Evolutionary conservation across 92 coral and sea anemone genomes (phyloP).

Genomic region (Meandrina meandrites): DNA sequence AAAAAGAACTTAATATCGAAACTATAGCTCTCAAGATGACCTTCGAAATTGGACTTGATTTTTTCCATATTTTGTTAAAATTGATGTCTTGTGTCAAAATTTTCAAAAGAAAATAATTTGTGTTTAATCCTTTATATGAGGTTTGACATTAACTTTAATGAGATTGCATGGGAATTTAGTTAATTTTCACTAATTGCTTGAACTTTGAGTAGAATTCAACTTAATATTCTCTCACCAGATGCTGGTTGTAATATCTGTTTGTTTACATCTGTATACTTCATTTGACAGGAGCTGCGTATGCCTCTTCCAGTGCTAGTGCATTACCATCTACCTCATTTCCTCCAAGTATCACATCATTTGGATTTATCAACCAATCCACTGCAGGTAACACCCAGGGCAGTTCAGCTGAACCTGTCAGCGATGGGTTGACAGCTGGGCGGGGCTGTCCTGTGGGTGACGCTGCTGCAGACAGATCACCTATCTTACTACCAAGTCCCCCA

Average conservation of each 20-base stretch:
- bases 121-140: no score
- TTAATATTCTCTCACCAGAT: neutral
- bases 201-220: no score
- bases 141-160: no score
- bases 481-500: slow-evolving; percentile 39
- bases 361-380: slow-evolving; percentile 24
- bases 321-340: slow-evolving; percentile 46
- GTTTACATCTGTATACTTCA: neutral
- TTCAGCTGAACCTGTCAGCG: slow-evolving; percentile 26
- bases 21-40: no score
- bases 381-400: slow-evolving; percentile 2
- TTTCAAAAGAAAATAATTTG: no score
- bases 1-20: no score
- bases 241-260: neutral
- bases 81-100: no score
- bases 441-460: slow-evolving; percentile 89
- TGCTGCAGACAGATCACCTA: slow-evolving; percentile 61
- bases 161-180: no score
- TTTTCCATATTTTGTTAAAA: no score
- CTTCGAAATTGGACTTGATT: no score
- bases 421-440: slow-evolving; percentile 54
- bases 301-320: slow-evolving; percentile 60
- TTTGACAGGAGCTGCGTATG: slow-evolving; percentile 63
- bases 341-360: slow-evolving; percentile 28
- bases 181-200: no score